Evolutionary conservation across 2,797 vertebrate species (phyloP), one percentile per base, ranked within the genome.

Genomic region (Alosa sapidissima): DNA sequence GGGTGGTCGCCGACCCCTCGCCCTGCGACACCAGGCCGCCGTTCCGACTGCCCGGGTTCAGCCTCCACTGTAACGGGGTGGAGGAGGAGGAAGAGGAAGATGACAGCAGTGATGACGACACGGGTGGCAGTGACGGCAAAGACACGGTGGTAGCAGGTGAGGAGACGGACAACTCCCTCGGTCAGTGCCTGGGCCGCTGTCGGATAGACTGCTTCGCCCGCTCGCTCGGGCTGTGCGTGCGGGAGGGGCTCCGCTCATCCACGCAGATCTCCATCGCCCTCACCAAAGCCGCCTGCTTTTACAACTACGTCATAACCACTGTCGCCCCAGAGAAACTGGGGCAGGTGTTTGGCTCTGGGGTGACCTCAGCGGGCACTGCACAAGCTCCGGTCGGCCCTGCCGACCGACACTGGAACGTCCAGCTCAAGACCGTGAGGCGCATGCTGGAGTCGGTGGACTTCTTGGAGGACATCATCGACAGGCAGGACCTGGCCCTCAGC

Each of bases 121-220:
- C 81, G 24, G 78, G 85, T 49, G 82, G 84, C 47, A 91, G 91
- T 0, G 84, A 84, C 24, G 87, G 81, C 45, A 92, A 90, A 11
- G 90, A 88, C 16, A 84, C 78, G 45, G 88, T 89, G 19, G 84
- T 84, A 47, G 65, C 65, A 41, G 84, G 87, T 1, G 87, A 83
- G 2, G 86, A 88, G 24, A 84, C 89, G 87, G 92, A 92, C 83
- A 94, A 94, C 88, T 92, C 92, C 2, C 93, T 94, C 91, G 94
- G 94, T 86, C 92, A 93, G 86, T 93, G 93, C 87, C 89, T 96
- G 24, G 94, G 94, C 14, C 89, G 90, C 52, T 90, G 91, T 83
- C 93, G 95, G 8, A 92, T 96, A 83, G 93, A 95, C 90, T 96
- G 95, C 87, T 96, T 96, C 88, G 94, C 95, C 54, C 94, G 92